These are phyloP conservation scores for Chrysoperla carnea DNA, from an alignment of 1,140 invertebrate species.

Conservation along the genomic window DNA sequence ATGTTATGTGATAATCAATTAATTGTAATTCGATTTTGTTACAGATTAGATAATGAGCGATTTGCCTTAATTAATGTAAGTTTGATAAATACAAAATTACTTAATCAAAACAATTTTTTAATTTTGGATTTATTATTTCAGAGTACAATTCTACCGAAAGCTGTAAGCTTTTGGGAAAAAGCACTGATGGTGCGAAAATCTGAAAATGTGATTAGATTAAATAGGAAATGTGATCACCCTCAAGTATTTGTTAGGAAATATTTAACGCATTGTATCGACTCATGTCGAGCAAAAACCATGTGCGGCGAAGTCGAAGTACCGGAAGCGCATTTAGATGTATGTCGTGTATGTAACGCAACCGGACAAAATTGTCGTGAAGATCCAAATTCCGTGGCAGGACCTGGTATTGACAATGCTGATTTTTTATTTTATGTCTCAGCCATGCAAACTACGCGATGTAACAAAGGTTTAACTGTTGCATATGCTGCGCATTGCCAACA, in stretches of 20 bases:
- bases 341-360: slow-evolving; percentile 67
- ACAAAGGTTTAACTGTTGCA: slow-evolving; percentile 78
- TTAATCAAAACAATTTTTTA: neutral
- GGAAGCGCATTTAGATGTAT: slow-evolving; percentile 82
- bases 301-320: slow-evolving; percentile 91
- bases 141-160: slow-evolving; percentile 79
- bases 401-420: slow-evolving; percentile 72
- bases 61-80: slow-evolving; percentile 1
- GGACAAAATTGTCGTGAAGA: slow-evolving; percentile 56
- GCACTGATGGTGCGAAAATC: slow-evolving; percentile 76
- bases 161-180: slow-evolving; percentile 83
- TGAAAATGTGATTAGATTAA: slow-evolving; percentile 65
- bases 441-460: slow-evolving; percentile 78
- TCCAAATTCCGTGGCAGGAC: slow-evolving; percentile 25
- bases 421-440: slow-evolving; percentile 97
- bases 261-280: slow-evolving; percentile 72
- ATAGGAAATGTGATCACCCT: slow-evolving; percentile 70
- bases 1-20: neutral
- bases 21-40: neutral
- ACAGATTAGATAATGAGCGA: neutral
- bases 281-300: slow-evolving; percentile 69
- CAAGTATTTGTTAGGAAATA: slow-evolving; percentile 69
- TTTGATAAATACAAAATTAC: slow-evolving; percentile 1
- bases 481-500: slow-evolving; percentile 98
- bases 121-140: slow-evolving; percentile 29